Base-by-base conservation (phyloP, 2,888 invertebrate species). In the Phengaris arion region DNA sequence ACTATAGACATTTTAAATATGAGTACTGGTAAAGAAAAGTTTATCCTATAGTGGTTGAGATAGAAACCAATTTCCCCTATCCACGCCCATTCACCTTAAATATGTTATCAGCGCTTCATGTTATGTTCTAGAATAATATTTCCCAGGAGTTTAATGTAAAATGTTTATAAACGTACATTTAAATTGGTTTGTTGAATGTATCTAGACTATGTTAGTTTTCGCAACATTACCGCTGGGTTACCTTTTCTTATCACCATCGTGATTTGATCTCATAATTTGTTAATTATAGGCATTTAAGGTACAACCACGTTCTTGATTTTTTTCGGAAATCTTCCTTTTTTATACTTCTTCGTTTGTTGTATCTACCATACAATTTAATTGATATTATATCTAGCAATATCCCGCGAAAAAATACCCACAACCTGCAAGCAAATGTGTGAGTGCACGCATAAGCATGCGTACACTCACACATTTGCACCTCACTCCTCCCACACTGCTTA, bases 141-240 rank as follows among this genome's bases (percentile, higher is more conserved):
- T 15, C 64, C 64, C 64, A 35, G 64, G 64, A 64, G 64, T 64
- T 64, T 64, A 64, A 64, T 64, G 64, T 64, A 64, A 64, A 64
- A 64, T 64, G 64, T 64, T 64, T 64, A 64, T 64, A 64, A 64
- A 64, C 6, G 64, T 35, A 64, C 64, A 64, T 64, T 64, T 64
- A 64, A 64, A 64, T 64, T 64, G 64, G 64, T 64, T 64, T 6
- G 45, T 35, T 64, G 64, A 64, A 64, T 64, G 12, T 64, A 64
- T 64, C 35, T 64, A 12, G 64, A 64, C 35, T 2, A 12, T 64
- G 35, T 12, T 52, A 10, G 9, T 0, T 2, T 13, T 64, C 6
- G 35, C 35, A 12, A 22, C 12, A 12, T 64, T 64, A 64, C 35
- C 35, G 10, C 35, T 45, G 12, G 35, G 64, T 64, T 45, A 64